Evolutionary conservation across 1,140 invertebrate genomes (phyloP).

Genomic region (Bombyx mori): ASM3026992v2 NC_085121.1:10654001-10654500

Average conservation of each 20-base stretch:
- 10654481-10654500: too few relatives aligned
- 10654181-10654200: background rate
- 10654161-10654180: background rate
- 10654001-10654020: slow-evolving; percentile 92
- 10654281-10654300: background rate
- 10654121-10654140: slow-evolving; percentile 16
- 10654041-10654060: slow-evolving; percentile 92
- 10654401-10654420: too few relatives aligned
- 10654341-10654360: too few relatives aligned
- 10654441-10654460: too few relatives aligned
- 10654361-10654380: too few relatives aligned
- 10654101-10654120: slow-evolving; percentile 72
- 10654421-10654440: too few relatives aligned
- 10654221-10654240: background rate
- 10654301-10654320: slow-evolving; percentile 2
- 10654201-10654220: too few relatives aligned
- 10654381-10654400: too few relatives aligned
- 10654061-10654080: slow-evolving; percentile 95
- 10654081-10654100: slow-evolving; percentile 79
- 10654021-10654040: slow-evolving; percentile 91
- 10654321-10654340: too few relatives aligned
- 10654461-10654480: too few relatives aligned
- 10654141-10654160: too few relatives aligned
- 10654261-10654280: background rate
- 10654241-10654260: background rate